Percentiles rank a stretch among this genome's conserved stretches.
Evolutionary conservation across 1,140 invertebrate species (phyloP).

Genomic region (Drosophila varians): DNA sequence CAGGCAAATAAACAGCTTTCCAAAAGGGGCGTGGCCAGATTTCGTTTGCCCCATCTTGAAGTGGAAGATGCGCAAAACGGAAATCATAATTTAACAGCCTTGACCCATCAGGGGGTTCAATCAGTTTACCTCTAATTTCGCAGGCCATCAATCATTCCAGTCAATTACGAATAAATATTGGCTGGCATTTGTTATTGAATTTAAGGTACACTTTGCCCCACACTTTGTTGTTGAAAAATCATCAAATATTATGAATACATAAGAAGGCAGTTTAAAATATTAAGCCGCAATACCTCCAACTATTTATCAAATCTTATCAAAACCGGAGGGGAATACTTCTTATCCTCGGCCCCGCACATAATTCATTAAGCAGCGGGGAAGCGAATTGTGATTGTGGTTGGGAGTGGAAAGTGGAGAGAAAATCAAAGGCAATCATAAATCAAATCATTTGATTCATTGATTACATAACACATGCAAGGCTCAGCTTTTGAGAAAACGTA

Average conservation of each 20-base stretch:
- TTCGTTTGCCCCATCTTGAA: neutral
- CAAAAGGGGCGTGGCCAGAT: conserved; percentile 4
- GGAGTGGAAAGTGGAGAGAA: conserved; percentile 41
- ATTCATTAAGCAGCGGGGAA: conserved; percentile 67
- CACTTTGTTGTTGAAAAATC: neutral
- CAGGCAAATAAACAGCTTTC: conserved; percentile 54
- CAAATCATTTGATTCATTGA: conserved; percentile 73
- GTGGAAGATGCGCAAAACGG: neutral
- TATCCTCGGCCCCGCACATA: conserved; percentile 20
- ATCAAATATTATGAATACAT: neutral
- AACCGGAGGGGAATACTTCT: neutral
- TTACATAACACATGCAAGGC: conserved; percentile 47
- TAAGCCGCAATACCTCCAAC: conserved; percentile 7
- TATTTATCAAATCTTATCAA: conserved; percentile 53
- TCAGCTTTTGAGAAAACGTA: neutral
- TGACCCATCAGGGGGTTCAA: conserved; percentile 32
- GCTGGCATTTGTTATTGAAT: neutral
- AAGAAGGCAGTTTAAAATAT: conserved; percentile 24
- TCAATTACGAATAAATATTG: conserved; percentile 1
- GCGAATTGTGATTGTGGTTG: conserved; percentile 12
- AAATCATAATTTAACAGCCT: conserved; percentile 22
- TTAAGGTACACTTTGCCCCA: neutral
- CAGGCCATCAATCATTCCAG: conserved; percentile 18
- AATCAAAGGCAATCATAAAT: conserved; percentile 75
- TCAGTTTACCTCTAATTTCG: conserved; percentile 23